Evolutionary conservation across 2,797 vertebrate genomes (phyloP), one percentile per base, ranked within the genome.

Genomic region (Spea hammondii): DNA sequence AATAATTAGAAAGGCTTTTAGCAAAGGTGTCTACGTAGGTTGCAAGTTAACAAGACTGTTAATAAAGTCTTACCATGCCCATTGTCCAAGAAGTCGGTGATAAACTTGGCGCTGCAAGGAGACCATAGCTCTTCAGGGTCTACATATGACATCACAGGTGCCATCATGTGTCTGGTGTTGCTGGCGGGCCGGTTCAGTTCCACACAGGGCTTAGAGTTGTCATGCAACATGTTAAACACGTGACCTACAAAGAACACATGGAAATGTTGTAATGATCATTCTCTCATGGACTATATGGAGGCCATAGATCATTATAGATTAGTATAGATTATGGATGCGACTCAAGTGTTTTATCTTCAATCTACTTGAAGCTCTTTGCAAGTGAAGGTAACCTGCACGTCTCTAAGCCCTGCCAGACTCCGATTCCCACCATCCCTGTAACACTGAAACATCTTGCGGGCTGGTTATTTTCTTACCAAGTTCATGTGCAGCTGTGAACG

Each of bases 211-310:
- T 85, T 89, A 11, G 90, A 88, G 46, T 86, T 90, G 46, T 92
- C 91, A 1, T 92, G 91, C 1, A 91, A 85, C 91, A 92, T 92
- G 76, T 82, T 90, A 85, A 92, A 90, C 49, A 92, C 84, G 0
- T 92, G 91, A 1, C 89, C 91, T 92, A 10, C 9, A 5, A 68
- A 14, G 73, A 8, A 54, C 13, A 32, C 32, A 32, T 32, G 32
- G 32, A 32, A 32, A 32, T 3, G 32, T 32, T 32, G 32, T 32
- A 13, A n/a, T 53, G 8, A 45, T 44, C 32, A 32, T 32, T 32
- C 32, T 32, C 32, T 32, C 2, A 32, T 32, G 32, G 32, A 32
- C 32, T 32, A 32, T 1, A 32, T 32, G 32, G 32, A 1, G 32
- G 3, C 32, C 32, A 32, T 32, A 17, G 47, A 14, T 1, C 65